phyloP scores from a whole-genome alignment of 2,888 invertebrate genomes.

The Congeria kusceri region DNA sequence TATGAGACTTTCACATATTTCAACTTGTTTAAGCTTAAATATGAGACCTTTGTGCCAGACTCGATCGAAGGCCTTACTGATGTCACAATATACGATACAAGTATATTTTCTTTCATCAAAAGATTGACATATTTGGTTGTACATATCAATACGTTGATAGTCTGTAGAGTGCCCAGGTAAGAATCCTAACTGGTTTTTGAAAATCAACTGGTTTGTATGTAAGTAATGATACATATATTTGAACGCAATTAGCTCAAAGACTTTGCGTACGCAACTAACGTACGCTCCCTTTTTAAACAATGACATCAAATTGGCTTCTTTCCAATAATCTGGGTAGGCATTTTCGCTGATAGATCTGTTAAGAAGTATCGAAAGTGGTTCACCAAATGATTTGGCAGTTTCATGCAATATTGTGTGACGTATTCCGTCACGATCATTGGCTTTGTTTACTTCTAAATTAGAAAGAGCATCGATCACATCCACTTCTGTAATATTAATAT shows the following conservation, averaged over 20 bases:
- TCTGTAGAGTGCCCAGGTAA: conserved; percentile 44
- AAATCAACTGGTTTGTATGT: conserved; percentile 33
- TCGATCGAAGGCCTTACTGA: conserved; percentile 54
- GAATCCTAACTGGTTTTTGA: conserved; percentile 44
- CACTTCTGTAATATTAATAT: conserved; percentile 11
- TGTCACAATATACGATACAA: conserved; percentile 52
- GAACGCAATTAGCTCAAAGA: conserved; percentile 42
- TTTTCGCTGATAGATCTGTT: conserved; percentile 28
- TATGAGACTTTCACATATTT: conserved; percentile 26
- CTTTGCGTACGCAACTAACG: conserved; percentile 37
- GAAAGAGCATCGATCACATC: conserved; percentile 27
- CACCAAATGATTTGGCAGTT: conserved; percentile 1
- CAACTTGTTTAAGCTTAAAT: conserved; percentile 46
- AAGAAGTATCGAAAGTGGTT: conserved; percentile 27
- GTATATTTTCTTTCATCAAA: conserved; percentile 28
- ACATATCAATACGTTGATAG: conserved; percentile 43
- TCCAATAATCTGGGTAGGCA: conserved; percentile 30
- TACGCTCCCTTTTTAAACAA: conserved; percentile 50
- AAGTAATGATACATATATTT: conserved; percentile 46
- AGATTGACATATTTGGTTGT: conserved; percentile 36
- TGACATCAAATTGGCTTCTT: conserved; percentile 35
- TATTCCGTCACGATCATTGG: conserved; percentile 34
- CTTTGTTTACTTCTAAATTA: conserved; percentile 27
- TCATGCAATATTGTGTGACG: conserved; percentile 32
- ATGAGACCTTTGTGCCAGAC: conserved; percentile 49